phyloP scores from a whole-genome alignment of 2,797 vertebrate species.

The Melanotaenia pygmaea region DNA sequence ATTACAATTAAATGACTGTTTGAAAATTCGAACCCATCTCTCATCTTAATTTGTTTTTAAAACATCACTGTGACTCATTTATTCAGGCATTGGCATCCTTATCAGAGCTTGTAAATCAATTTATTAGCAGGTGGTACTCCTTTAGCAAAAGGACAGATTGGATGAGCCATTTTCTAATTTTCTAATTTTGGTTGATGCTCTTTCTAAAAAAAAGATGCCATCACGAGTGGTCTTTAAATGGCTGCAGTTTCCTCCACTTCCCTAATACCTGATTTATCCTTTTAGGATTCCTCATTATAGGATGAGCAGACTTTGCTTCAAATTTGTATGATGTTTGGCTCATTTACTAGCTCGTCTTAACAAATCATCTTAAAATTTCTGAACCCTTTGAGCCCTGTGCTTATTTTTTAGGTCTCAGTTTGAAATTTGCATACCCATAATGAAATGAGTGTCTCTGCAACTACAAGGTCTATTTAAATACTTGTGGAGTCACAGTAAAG shows the following conservation, averaged over 20 bases:
- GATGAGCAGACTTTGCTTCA: neutral
- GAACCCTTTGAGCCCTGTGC: neutral
- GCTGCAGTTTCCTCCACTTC: constrained; percentile 1
- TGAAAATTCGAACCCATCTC: too few species aligned
- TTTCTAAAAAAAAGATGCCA: neutral
- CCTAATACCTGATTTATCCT: constrained; percentile 16
- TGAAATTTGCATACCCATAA: too few species aligned
- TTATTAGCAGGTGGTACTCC: constrained; percentile 48
- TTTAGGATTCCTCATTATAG: constrained; percentile 29
- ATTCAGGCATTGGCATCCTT: constrained; percentile 12
- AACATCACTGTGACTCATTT: neutral
- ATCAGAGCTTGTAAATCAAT: constrained; percentile 39
- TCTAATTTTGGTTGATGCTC: constrained; percentile 24
- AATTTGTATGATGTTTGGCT: constrained; percentile 10
- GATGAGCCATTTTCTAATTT: constrained; percentile 55
- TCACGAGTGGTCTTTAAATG: neutral
- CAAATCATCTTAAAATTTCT: constrained; percentile 2
- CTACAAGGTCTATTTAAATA: too few species aligned
- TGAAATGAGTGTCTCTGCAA: too few species aligned
- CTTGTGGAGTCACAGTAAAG: too few species aligned
- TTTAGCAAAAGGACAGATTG: neutral
- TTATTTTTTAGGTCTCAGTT: too few species aligned
- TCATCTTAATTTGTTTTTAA: too few species aligned
- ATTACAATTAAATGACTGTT: too few species aligned
- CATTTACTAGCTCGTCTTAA: constrained; percentile 29